phyloP scores from a whole-genome alignment of 37 sponge, comb jelly and placozoan species.

The Diacarnus erythraeanus region DNA sequence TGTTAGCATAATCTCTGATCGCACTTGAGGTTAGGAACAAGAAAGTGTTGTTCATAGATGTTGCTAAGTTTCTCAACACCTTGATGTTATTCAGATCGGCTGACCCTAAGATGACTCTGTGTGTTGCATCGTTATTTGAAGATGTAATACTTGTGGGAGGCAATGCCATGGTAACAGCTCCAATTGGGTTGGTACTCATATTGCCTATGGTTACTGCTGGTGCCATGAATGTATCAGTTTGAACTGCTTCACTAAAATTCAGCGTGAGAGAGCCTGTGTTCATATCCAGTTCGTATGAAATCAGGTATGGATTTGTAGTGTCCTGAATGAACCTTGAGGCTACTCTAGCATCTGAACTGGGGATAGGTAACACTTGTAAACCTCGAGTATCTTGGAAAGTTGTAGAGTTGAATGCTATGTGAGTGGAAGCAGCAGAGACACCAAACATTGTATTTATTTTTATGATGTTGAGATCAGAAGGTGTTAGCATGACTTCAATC shows the following conservation, averaged over 20 bases:
- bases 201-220: conserved; percentile 46
- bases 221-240: conserved; percentile 23
- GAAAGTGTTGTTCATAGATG: conserved; percentile 33
- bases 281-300: conserved; percentile 58
- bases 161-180: neutral
- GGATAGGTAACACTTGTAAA: conserved; percentile 23
- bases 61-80: conserved; percentile 43
- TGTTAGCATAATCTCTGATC: conserved; percentile 55
- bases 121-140: conserved; percentile 31
- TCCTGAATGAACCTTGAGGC: conserved; percentile 61
- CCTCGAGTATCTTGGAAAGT: conserved; percentile 54
- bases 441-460: conserved; percentile 57
- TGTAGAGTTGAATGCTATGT: conserved; percentile 42
- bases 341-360: conserved; percentile 21
- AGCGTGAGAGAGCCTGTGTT: conserved; percentile 71
- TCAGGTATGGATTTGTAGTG: conserved; percentile 30
- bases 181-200: neutral
- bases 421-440: conserved; percentile 35
- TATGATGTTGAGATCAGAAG: conserved; percentile 68
- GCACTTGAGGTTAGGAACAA: conserved; percentile 26
- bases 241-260: conserved; percentile 82
- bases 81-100: conserved; percentile 71
- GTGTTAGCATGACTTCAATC: conserved; percentile 38
- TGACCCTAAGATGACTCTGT: conserved; percentile 25
- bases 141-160: conserved; percentile 3